These are phyloP conservation scores for Eulemur albifrons DNA, from an alignment of 2,797 vertebrate genomes.

Conservation along the genomic window DNA sequence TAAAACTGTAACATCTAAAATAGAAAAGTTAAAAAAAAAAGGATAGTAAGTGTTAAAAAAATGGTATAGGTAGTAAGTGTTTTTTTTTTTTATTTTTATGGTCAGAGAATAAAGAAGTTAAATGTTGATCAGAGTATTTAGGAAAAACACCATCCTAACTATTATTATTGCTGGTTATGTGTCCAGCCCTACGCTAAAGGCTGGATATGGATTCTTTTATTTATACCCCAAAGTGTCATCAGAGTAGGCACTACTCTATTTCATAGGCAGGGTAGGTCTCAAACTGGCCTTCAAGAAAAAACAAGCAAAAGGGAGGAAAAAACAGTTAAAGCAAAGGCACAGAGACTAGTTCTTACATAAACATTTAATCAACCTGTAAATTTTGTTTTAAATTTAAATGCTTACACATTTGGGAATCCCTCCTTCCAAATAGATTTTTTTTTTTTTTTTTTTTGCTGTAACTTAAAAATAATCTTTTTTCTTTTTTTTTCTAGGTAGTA, in stretches of 20 bases:
- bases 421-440: background rate
- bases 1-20: background rate
- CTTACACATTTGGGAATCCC: background rate
- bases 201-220: background rate
- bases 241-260: background rate
- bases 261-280: background rate
- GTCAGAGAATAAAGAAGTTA: background rate
- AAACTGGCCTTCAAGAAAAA: background rate
- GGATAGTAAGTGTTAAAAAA: background rate
- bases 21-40: background rate
- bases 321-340: background rate
- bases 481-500: background rate
- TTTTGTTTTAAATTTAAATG: conserved; percentile 23
- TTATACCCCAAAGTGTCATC: background rate
- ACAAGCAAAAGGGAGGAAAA: background rate
- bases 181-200: background rate
- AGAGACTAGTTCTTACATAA: background rate
- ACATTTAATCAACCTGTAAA: background rate
- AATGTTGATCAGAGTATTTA: background rate
- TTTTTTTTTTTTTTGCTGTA: background rate
- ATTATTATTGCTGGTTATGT: background rate
- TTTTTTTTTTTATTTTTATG: background rate
- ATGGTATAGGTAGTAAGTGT: background rate
- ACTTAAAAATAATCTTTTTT: background rate
- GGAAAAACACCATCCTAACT: background rate